A percentile compares a stretch with the other conserved stretches of the same genome.
Conservation (phyloP, 2,113 vertebrate species). For the Donacobius atricapilla region DNA sequence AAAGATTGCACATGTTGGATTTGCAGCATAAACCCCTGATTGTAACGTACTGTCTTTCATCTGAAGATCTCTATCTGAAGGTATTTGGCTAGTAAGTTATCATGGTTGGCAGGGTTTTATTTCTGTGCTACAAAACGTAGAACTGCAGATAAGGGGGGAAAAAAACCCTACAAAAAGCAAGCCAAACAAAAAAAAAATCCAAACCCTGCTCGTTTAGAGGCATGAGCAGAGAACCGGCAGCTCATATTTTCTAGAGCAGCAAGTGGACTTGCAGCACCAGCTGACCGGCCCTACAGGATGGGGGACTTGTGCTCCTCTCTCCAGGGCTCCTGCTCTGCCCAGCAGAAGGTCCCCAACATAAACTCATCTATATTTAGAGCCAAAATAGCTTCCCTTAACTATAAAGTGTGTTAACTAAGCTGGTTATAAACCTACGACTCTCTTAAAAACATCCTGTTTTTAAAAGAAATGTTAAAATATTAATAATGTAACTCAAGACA, state of each 20-base stretch:
- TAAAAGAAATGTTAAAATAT: neutral
- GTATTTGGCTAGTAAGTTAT: neutral
- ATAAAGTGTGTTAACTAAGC: neutral
- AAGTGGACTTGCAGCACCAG: neutral
- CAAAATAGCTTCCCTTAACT: neutral
- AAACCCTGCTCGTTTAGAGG: accelerated
- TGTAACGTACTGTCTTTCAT: neutral
- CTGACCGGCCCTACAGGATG: neutral
- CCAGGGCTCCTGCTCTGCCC: neutral
- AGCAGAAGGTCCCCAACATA: neutral
- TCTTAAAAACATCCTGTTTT: neutral
- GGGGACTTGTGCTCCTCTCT: neutral
- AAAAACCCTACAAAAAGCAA: neutral
- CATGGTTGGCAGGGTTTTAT: neutral
- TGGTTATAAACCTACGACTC: neutral
- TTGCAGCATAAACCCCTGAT: conserved; percentile 14
- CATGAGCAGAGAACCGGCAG: neutral
- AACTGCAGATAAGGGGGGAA: neutral
- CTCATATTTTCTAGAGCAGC: neutral
- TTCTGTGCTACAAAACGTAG: neutral
- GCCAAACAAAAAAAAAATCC: neutral
- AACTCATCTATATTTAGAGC: neutral
- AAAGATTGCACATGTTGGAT: conserved; percentile 18
- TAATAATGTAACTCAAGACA: neutral
- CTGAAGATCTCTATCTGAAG: neutral